Conservation (phyloP, 2,888 invertebrate genomes). For the Creontiades dilutus region DNA sequence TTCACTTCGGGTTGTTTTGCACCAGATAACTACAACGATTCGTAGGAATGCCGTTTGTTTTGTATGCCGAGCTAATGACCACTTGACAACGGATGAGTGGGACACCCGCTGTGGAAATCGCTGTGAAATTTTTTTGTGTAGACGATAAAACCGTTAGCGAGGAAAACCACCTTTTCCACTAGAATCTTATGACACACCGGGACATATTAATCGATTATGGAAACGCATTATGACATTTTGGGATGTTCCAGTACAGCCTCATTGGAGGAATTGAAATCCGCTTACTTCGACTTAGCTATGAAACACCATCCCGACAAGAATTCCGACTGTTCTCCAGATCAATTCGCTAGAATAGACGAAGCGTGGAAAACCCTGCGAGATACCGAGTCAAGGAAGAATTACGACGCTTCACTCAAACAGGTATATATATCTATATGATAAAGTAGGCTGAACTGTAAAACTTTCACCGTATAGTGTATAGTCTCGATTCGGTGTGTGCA, state of each 20-base stretch:
- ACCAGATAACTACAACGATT: not conserved
- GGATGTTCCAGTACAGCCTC: conserved; percentile 31
- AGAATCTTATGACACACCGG: not conserved
- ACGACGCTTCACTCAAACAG: conserved; percentile 64
- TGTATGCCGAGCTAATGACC: not conserved
- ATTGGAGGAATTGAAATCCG: conserved; percentile 67
- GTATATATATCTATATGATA: not conserved
- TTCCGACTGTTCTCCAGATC: not conserved
- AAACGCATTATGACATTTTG: conserved; percentile 68
- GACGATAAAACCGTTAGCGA: not conserved
- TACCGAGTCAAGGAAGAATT: conserved; percentile 57
- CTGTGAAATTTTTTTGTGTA: not conserved
- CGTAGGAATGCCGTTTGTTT: not conserved
- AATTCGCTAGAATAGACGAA: conserved; percentile 68
- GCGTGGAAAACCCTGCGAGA: conserved; percentile 72
- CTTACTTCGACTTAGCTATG: conserved; percentile 56
- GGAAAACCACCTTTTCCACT: not conserved
- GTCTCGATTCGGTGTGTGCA: too few species aligned
- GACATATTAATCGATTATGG: not conserved
- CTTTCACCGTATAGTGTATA: too few species aligned
- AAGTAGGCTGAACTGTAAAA: too few species aligned
- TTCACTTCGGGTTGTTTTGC: not conserved
- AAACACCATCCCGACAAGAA: conserved; percentile 70
- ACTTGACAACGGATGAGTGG: not conserved
- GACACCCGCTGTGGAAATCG: not conserved